phyloP scores from a whole-genome alignment of 2,888 invertebrate species.

The Cybosia mesomella region DNA sequence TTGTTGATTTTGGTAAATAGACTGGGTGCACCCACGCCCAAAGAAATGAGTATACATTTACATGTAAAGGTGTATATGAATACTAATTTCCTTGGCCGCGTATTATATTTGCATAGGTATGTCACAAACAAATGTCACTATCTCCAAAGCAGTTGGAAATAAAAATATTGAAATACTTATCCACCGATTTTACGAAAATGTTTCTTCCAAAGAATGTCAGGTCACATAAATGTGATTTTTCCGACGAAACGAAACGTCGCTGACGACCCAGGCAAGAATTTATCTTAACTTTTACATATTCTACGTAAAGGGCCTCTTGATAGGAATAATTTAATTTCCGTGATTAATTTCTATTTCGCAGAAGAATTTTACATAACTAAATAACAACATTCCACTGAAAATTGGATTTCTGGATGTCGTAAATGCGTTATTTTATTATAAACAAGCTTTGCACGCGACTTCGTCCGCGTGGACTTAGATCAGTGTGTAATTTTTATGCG shows the following conservation, averaged over 20 bases:
- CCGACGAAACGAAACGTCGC: constrained; percentile 14
- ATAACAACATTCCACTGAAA: not conserved
- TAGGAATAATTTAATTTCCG: constrained; percentile 27
- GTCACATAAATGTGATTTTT: constrained; percentile 19
- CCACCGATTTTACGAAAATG: constrained; percentile 7
- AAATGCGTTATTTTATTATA: too few species aligned
- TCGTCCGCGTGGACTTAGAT: too few species aligned
- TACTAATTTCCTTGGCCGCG: too few species aligned
- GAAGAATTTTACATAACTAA: constrained; percentile 16
- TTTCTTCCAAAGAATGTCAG: constrained; percentile 9
- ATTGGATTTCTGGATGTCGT: not conserved
- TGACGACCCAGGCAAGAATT: constrained; percentile 15
- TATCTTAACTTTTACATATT: constrained; percentile 15
- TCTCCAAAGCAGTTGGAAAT: not conserved
- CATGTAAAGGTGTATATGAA: too few species aligned
- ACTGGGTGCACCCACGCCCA: too few species aligned
- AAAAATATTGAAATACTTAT: not conserved
- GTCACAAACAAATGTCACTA: not conserved
- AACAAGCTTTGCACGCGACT: too few species aligned
- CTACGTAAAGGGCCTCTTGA: constrained; percentile 13
- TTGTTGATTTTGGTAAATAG: too few species aligned
- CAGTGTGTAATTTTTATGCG: too few species aligned
- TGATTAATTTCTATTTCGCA: constrained; percentile 10
- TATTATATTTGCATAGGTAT: too few species aligned
- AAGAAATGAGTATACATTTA: too few species aligned